These are phyloP conservation scores for Drosophila mercatorum DNA, from an alignment of 2,888 invertebrate species.

Conservation along the genomic window DNA sequence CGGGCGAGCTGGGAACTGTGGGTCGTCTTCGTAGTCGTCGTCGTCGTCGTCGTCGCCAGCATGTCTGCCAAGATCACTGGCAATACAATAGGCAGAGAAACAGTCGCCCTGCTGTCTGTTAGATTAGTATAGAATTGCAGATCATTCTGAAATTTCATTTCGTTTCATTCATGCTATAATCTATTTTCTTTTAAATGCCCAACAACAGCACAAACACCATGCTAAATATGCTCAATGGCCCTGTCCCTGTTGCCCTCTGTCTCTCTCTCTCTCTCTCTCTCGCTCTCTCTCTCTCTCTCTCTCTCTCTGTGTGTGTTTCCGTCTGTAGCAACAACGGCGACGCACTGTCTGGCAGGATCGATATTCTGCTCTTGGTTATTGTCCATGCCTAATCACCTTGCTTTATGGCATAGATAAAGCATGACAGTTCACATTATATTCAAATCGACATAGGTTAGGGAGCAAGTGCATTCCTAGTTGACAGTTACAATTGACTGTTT, in stretches of 20 bases:
- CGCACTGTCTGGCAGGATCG: constrained; percentile 71
- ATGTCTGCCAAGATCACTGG: constrained; percentile 74
- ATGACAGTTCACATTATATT: constrained; percentile 51
- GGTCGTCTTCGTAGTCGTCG: constrained; percentile 23
- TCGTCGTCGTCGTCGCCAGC: constrained; percentile 58
- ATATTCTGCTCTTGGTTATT: constrained; percentile 17
- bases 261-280: not conserved
- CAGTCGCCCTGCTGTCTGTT: constrained; percentile 60
- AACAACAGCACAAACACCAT: constrained; percentile 46
- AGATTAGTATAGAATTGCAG: constrained; percentile 79
- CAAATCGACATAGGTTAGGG: constrained; percentile 20
- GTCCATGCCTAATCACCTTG: constrained; percentile 50
- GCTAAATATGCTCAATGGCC: constrained; percentile 50
- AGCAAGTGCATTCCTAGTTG: constrained; percentile 33
- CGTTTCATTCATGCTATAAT: constrained; percentile 74
- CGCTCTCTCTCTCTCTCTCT: not conserved
- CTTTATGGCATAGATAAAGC: constrained; percentile 23
- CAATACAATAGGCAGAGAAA: constrained; percentile 43
- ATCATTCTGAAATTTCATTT: constrained; percentile 79
- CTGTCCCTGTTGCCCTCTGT: not conserved
- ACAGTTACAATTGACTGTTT: constrained; percentile 22
- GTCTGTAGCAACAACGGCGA: constrained; percentile 44
- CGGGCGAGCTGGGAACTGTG: constrained; percentile 23
- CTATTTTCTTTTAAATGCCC: constrained; percentile 76
- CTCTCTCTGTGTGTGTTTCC: not conserved